Base-by-base conservation (phyloP, 2,888 invertebrate species). In the Idaea aversata region DNA sequence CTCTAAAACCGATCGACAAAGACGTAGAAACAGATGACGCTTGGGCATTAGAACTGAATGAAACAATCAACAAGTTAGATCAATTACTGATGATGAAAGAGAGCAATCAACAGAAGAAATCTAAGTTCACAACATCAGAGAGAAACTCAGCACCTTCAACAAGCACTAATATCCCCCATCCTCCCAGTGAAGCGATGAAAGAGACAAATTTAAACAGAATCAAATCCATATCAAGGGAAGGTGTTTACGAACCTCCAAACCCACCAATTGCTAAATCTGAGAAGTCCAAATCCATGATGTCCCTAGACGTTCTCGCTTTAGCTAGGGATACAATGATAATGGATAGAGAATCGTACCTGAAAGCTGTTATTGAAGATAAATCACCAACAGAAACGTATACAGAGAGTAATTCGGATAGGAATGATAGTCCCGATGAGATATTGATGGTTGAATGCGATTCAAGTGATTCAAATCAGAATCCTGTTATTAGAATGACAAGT, bases 11-110 rank as follows among this genome's bases (percentile, higher is more conserved):
- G 0, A 95, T 96, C 15, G 96, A 96, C 78, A 95, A 95, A 64
- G 96, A 96, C 73, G 95, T 95, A 0, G 94, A 94, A 70, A 95
- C 95, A 4, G 95, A 95, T 68, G 94, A 94, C 65, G 93, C 95
- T 1, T 97, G 97, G 97, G 96, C 96, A 68, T 90, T 95, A 47
- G 97, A 97, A 79, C 83, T 97, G 6, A 96, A 96, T 81, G 95
- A 95, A 62, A 96, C 96, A 0, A 95, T 96, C n/a, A 95, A 96
- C 77, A 96, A 96, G 77, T 86, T 97, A 5, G 96, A 96, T 82
- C 95, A 95, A 75, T 87, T 96, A 60, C 88, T 96, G 80, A 93
- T 96, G 93, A 93, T 95, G 88, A 94, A 95, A 74, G 95, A 95
- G 72, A 94, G 88, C 65, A 94, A 94, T 61, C 93, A 94, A 68